Base-by-base conservation (phyloP, 2,888 invertebrate genomes). In the Gnatocerus cornutus region DNA sequence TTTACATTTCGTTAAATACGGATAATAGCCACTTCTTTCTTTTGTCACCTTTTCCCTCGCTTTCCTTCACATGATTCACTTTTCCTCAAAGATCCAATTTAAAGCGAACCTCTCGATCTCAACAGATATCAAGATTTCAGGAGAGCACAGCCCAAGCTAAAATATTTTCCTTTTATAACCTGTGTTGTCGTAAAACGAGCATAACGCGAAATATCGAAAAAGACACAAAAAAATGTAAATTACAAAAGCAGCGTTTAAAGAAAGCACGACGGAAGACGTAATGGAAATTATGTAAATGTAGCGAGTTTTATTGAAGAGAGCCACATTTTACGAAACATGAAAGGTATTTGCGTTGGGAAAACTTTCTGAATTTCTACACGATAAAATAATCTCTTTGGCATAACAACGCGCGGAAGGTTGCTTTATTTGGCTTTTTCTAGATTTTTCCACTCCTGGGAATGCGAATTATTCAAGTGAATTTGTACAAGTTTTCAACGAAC, bases 81-180 rank as follows among this genome's bases (percentile, higher is more conserved):
- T 46, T 46, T 16, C 16, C 46, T 27, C 27, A 7, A 43, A 43
- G 29, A 27, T 50, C 50, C 50, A 50, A 50, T 50, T 50, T 50
- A 50, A 46, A 29, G 27, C 50, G 29, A 50, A 50, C 50, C 50
- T 16, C 27, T 46, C 46, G 46, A 46, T 46, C 46, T 21, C 50
- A 29, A 50, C 50, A 50, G 50, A 50, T 50, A 50, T 50, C 50
- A 50, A 50, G 50, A 50, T 29, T 29, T 50, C 50, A 29, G 10
- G 30, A 50, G 30, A 10, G 50, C 16, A n/a, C 33, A 7, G 3
- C 33, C 2, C 8, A 10, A 6, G 27, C 29, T 29, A 5, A 50
- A 10, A 50, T 29, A 29, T 50, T 50, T 50, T 13, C 46, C 16
- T 13, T 27, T 46, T 46, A 14, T 10, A 13, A 2, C 46, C 46